Percentiles rank a stretch among this genome's conserved stretches.
phyloP scores from a whole-genome alignment of 2,113 vertebrate genomes.

The Colius striatus region DNA sequence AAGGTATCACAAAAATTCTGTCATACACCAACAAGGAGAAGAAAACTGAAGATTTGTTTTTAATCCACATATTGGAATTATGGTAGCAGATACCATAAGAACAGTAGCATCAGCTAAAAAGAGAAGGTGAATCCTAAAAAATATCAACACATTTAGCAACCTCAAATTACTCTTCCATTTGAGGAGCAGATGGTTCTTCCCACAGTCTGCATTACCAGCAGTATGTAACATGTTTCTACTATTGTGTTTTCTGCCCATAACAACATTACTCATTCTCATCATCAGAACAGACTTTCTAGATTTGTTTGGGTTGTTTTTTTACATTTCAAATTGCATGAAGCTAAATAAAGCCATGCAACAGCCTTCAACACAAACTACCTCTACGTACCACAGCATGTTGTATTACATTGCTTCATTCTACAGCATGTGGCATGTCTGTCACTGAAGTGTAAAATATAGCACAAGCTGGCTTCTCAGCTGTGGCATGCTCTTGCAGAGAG shows the following conservation, averaged over 20 bases:
- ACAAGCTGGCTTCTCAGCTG: slow-evolving; percentile 43
- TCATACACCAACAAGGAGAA: too few species aligned
- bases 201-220: background rate
- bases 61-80: background rate
- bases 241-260: background rate
- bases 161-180: background rate
- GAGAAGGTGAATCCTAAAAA: background rate
- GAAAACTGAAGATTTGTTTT: background rate
- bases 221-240: fast-evolving
- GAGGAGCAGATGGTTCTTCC: background rate
- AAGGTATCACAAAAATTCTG: background rate
- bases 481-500: background rate
- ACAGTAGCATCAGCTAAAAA: background rate
- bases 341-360: background rate
- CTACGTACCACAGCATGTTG: background rate
- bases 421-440: background rate
- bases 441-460: slow-evolving; percentile 12
- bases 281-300: background rate
- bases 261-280: background rate
- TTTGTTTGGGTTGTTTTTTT: too few species aligned
- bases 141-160: background rate
- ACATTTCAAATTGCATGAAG: fast-evolving
- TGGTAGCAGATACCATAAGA: background rate
- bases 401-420: background rate
- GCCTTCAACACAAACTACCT: background rate